Evolutionary conservation across 64 coral and sea anemone species (phyloP), one percentile per base, ranked within the genome.

Genomic region (Cladopsammia gracilis): DNA sequence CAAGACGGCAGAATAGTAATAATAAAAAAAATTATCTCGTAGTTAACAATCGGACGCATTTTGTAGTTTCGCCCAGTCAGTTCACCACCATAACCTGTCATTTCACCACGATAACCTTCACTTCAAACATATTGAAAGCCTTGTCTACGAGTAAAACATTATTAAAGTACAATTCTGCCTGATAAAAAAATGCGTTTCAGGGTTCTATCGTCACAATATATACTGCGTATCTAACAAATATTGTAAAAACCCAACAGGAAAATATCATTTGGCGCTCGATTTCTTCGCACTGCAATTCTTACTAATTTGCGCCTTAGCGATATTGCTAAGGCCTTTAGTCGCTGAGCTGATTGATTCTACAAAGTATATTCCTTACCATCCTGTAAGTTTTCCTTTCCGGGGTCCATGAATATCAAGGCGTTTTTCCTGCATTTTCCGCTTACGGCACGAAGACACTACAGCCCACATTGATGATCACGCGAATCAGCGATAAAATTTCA

Each of bases 371-470:
- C 80, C 34, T 84, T 68, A 84, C 80, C 80, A 84, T 3, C 59
- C 44, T 48, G 80, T 19, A 23, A 19, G 44, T 62, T 47, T 64
- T 68, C 15, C 62, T 46, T 84, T 84, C 62, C 62, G 80, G 5
- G 60, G 20, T 10, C 43, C 46, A 1, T 64, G 62, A 84, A 51
- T 13, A 3, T 67, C 80, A 46, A 51, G 60, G 15, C 44, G 34
- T 46, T 84, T 84, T 67, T 64, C 80, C 46, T 66, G 61, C 80
- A 84, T 67, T 51, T 46, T 67, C 16, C 18, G 20, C 61, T 48
- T 52, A 45, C 80, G 80, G 64, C 15, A 84, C 43, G 62, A 84
- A 67, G 58, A 45, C 61, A 23, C 45, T 50, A 24, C 42, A 7
- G 50, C 62, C 80, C 62, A 84, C 80, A 84, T 84, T 14, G 46